Base-by-base conservation (phyloP, 2,888 invertebrate species). In the Antitype chi region DNA sequence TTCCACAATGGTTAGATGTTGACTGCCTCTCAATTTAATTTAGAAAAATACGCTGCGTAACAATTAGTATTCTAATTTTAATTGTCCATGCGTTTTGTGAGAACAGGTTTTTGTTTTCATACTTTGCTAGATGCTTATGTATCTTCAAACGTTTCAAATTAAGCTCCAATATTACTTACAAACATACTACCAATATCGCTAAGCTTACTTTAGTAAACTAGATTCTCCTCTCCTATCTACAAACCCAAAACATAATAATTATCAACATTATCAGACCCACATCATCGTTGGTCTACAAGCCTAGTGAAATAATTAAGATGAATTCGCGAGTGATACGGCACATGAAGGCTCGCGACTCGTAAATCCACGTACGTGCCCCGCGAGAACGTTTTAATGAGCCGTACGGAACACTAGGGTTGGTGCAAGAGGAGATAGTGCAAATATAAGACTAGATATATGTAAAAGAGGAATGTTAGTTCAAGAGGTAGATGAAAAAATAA, bases 361-460 rank as follows among this genome's bases (percentile, higher is more conserved):
- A 91, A 92, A 92, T 89, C 91, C 91, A 87, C 87, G 90, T 91
- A 92, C 90, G 90, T 88, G 86, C 87, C 86, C 88, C 81, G 81
- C 85, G 88, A 85, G 88, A 89, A 88, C 90, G 89, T 90, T 91
- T 92, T 92, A 92, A 93, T 92, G 91, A 92, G 88, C 89, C 87
- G 74, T 80, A 76, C 81, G 76, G 87, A 81, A 75, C 59, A 60
- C 75, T 81, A 90, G 89, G 89, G 90, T 53, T 87, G 85, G 60
- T 63, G 66, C 59, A 38, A 62, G 52, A 32, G 52, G 25, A 55
- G 47, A 74, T 70, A 59, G 17, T 64, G 25, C 7, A 28, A 70
- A 70, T 70, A 38, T 66, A 49, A 53, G 43, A 53, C 43, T 43
- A 64, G 20, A 43, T 76, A 53, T 49, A 76, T 2, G 13, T 28